Percentiles rank a stretch among this genome's conserved stretches.
These are phyloP conservation scores for Cecidostiba fungosa DNA, from an alignment of 2,888 invertebrate species.

Conservation along the genomic window DNA sequence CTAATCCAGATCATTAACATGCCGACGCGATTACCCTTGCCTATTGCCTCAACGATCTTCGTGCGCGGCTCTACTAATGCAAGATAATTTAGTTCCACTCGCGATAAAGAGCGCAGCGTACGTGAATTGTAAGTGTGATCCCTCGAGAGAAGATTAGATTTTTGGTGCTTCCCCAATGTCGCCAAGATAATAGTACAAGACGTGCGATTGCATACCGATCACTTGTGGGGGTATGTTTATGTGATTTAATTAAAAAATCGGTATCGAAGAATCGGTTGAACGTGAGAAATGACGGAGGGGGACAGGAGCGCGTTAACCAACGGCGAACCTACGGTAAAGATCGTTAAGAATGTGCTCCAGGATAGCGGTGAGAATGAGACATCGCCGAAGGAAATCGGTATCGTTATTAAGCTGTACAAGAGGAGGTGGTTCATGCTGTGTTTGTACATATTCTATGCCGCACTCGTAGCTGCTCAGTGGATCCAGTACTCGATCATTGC, in stretches of 20 bases:
- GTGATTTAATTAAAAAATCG: not conserved
- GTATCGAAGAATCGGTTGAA: not conserved
- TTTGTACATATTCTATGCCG: constrained; percentile 74
- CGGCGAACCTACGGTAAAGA: not conserved
- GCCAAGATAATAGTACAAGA: no score
- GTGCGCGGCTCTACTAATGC: not conserved
- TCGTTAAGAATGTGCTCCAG: not conserved
- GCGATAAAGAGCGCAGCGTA: not conserved
- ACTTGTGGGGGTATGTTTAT: not conserved
- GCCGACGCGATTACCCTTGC: not conserved
- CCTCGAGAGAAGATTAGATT: no score
- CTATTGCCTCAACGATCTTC: not conserved
- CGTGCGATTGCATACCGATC: not conserved
- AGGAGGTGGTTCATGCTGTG: constrained; percentile 64
- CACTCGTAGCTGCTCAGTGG: constrained; percentile 85
- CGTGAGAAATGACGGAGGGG: not conserved
- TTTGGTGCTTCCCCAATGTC: no score
- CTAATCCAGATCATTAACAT: not conserved
- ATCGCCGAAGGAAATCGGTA: not conserved
- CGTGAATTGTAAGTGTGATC: not conserved
- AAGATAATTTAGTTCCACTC: not conserved
- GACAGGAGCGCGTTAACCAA: not conserved
- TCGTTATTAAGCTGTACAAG: constrained; percentile 57
- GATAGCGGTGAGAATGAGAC: not conserved
- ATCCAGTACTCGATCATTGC: constrained; percentile 85